phyloP scores from a whole-genome alignment of 1,140 invertebrate genomes.

The Antheraea pernyi region DNA sequence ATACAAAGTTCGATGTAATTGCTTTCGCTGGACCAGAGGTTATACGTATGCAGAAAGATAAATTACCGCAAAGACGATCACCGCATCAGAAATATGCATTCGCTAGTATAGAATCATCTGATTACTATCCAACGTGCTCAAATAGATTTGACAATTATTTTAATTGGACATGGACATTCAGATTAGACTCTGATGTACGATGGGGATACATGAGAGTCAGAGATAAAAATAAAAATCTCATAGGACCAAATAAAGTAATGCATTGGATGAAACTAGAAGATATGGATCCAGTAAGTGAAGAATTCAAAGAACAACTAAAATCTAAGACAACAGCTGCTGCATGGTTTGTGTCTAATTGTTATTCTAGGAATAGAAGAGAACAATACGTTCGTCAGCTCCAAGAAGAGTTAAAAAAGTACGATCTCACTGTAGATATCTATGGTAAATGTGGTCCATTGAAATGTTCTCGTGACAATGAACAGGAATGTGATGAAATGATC shows the following conservation, averaged over 20 bases:
- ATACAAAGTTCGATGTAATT: constrained; percentile 59
- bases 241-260: constrained; percentile 57
- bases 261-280: constrained; percentile 57
- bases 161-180: constrained; percentile 85
- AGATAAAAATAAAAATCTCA: constrained; percentile 46
- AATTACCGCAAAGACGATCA: constrained; percentile 39
- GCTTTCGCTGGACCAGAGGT: constrained; percentile 54
- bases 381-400: constrained; percentile 80
- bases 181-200: constrained; percentile 82
- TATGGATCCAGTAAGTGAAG: constrained; percentile 54
- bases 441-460: constrained; percentile 81
- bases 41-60: constrained; percentile 16
- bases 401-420: constrained; percentile 71
- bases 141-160: constrained; percentile 71
- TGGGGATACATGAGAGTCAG: constrained; percentile 76
- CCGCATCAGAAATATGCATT: constrained; percentile 62
- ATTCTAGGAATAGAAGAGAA: constrained; percentile 77
- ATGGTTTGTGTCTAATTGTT: constrained; percentile 86
- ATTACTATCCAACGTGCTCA: constrained; percentile 58
- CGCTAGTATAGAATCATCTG: constrained; percentile 59
- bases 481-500: constrained; percentile 71
- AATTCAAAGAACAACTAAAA: constrained; percentile 55
- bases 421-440: constrained; percentile 82
- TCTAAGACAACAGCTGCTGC: constrained; percentile 77
- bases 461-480: constrained; percentile 47